phyloP scores from a whole-genome alignment of 2,797 vertebrate genomes.

The Champsocephalus gunnari region DNA sequence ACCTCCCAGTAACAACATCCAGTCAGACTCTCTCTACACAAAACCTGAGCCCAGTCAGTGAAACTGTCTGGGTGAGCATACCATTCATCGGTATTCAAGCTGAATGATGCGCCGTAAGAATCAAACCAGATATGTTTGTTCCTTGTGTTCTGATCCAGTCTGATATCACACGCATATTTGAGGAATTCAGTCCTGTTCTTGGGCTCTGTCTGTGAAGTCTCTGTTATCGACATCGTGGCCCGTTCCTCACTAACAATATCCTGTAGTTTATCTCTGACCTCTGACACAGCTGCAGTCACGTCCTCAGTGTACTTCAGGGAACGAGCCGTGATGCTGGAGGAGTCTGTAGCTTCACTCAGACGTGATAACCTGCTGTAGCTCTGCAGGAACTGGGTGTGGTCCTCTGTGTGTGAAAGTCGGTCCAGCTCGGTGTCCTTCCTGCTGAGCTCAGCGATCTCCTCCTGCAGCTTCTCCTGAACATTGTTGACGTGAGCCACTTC shows the following conservation, averaged over 20 bases:
- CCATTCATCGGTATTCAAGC: too few species aligned
- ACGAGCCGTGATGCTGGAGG: background rate
- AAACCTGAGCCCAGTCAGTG: rapidly evolving
- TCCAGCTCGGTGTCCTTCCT: slow-evolving; percentile 11
- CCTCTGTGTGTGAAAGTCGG: background rate
- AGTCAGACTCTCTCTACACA: background rate
- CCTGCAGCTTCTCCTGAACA: background rate
- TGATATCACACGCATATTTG: too few species aligned
- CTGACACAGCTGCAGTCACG: background rate
- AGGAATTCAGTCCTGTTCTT: too few species aligned
- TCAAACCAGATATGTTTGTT: too few species aligned
- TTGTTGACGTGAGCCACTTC: too few species aligned
- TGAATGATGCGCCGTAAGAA: too few species aligned
- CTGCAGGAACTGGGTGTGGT: background rate
- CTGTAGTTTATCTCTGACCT: slow-evolving; percentile 8
- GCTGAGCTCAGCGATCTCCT: background rate
- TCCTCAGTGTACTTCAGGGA: background rate
- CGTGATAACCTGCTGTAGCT: background rate
- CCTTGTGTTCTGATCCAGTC: too few species aligned
- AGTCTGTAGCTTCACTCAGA: background rate
- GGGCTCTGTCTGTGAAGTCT: too few species aligned
- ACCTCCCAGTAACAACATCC: slow-evolving; percentile 28
- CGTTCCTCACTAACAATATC: background rate
- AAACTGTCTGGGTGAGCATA: background rate
- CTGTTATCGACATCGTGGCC: too few species aligned